Evolutionary conservation across 1,140 invertebrate species (phyloP).

Genomic region (Melanaphis sacchari): DNA sequence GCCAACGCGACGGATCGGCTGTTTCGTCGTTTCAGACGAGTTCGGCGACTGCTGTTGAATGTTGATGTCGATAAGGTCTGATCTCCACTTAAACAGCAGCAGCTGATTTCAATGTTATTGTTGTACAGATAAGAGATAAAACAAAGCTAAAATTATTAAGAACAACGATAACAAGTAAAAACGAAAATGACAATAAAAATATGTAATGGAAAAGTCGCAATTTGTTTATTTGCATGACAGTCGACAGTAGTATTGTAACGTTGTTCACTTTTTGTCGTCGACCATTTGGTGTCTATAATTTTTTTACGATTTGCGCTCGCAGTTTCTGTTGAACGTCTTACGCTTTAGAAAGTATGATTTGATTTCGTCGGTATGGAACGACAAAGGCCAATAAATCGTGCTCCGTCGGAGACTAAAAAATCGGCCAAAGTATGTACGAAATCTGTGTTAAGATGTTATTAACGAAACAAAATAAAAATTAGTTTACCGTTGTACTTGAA

Average conservation of each 20-base stretch:
- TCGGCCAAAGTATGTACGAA: slow-evolving; percentile 20
- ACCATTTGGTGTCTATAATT: not conserved
- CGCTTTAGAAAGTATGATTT: not conserved
- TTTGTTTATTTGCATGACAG: not conserved
- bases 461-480: not conserved
- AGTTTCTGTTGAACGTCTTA: too few species aligned
- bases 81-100: not conserved
- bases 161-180: not conserved
- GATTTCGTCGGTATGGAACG: slow-evolving; percentile 8
- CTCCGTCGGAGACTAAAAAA: not conserved
- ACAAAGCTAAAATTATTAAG: not conserved
- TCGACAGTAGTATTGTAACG: not conserved
- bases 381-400: slow-evolving; percentile 19
- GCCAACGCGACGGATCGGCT: not conserved
- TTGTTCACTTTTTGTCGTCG: not conserved
- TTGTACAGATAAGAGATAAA: not conserved
- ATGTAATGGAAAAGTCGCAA: not conserved
- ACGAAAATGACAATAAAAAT: not conserved
- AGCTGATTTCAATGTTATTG: not conserved
- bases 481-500: not conserved
- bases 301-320: not conserved
- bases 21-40: too few species aligned
- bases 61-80: too few species aligned
- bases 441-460: not conserved
- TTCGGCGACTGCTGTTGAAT: too few species aligned